A percentile compares a stretch with the other conserved stretches of the same genome.
phyloP scores from a whole-genome alignment of 2,888 invertebrate genomes.

The Troides aeacus region DNA sequence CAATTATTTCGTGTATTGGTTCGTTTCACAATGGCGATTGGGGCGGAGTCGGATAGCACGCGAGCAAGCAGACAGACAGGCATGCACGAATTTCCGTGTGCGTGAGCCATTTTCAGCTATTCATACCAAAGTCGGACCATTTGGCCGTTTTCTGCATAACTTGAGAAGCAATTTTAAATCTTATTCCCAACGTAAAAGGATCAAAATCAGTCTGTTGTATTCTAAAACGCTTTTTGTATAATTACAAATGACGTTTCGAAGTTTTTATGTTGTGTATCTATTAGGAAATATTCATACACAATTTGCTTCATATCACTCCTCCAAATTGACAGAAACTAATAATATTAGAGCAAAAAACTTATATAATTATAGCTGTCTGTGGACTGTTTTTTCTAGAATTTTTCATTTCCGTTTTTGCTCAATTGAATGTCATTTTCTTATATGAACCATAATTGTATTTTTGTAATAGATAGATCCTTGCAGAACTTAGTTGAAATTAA shows the following conservation, averaged over 20 bases:
- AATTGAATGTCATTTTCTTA: neutral
- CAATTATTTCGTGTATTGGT: slow-evolving; percentile 41
- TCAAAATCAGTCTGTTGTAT: neutral
- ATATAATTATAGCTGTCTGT: slow-evolving; percentile 16
- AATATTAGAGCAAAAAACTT: slow-evolving; percentile 21
- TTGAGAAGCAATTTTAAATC: neutral
- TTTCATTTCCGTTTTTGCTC: neutral
- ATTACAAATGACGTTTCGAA: slow-evolving; percentile 18
- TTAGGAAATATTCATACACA: slow-evolving; percentile 12
- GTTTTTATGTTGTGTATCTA: slow-evolving; percentile 18
- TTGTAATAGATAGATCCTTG: no score
- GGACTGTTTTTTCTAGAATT: slow-evolving; percentile 7
- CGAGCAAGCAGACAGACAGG: slow-evolving; percentile 33
- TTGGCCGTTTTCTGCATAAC: neutral
- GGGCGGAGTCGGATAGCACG: slow-evolving; percentile 38
- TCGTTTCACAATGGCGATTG: slow-evolving; percentile 46
- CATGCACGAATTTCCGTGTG: slow-evolving; percentile 55
- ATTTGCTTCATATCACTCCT: slow-evolving; percentile 12
- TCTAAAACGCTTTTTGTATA: neutral
- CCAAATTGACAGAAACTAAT: slow-evolving; percentile 9
- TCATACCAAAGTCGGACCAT: slow-evolving; percentile 3
- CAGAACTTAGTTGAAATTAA: neutral
- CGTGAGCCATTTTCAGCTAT: slow-evolving; percentile 33
- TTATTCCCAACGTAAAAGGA: neutral
- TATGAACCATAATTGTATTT: no score